phyloP scores from a whole-genome alignment of 2,113 vertebrate species.

The Alexandromys fortis region DNA sequence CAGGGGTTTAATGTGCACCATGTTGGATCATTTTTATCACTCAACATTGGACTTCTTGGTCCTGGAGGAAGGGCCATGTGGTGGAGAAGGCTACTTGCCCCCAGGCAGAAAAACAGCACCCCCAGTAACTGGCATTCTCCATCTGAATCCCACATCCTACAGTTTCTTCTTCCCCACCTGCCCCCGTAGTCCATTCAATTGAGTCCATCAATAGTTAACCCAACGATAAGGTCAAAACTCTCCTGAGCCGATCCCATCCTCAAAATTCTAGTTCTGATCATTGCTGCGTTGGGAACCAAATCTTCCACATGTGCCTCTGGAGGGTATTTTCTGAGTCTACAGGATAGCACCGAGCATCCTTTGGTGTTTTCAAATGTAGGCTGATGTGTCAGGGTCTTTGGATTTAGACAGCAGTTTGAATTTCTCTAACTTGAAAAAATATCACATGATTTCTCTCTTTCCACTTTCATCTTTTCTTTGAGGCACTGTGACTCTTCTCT shows the following conservation, averaged over 20 bases:
- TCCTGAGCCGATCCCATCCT: neutral
- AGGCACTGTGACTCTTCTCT: neutral
- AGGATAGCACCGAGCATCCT: neutral
- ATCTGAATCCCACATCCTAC: no score
- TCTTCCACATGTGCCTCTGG: neutral
- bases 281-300: no score
- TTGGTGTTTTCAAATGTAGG: neutral
- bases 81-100: neutral
- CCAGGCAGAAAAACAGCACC: neutral
- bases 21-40: neutral
- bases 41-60: neutral
- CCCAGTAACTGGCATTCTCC: neutral
- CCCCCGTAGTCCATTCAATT: no score
- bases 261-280: neutral
- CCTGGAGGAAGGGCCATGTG: neutral
- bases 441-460: neutral
- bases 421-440: neutral
- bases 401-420: neutral
- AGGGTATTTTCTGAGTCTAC: neutral
- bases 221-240: neutral
- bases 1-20: accelerated
- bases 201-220: neutral
- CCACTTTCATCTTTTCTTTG: neutral
- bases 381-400: neutral
- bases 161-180: no score